Percentiles rank a stretch among this genome's conserved stretches.
Conservation (phyloP, 92 coral and sea anemone species). For the Nematostella vectensis region DNA sequence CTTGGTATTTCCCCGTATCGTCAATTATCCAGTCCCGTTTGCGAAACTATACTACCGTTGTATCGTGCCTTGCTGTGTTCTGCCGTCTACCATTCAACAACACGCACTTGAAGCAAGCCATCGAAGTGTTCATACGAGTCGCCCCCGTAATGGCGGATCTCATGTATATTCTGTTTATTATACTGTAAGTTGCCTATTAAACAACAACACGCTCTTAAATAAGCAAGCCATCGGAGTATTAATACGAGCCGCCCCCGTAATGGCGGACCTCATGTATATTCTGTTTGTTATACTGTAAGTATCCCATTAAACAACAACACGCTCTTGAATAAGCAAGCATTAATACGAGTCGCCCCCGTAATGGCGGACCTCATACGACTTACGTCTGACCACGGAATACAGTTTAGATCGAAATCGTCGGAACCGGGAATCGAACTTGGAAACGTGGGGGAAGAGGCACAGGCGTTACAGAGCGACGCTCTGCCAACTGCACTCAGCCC, state of each 20-base stretch:
- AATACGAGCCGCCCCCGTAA: conserved; percentile 60
- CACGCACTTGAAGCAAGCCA: conserved; percentile 65
- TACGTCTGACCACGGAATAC: no score
- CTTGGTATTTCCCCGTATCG: conserved; percentile 56
- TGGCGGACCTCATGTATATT: conserved; percentile 69
- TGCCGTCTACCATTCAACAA: conserved; percentile 78
- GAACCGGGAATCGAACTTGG: no score
- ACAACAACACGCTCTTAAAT: conserved; percentile 53
- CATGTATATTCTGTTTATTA: conserved; percentile 62
- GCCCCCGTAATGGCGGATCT: conserved; percentile 82
- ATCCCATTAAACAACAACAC: conserved; percentile 64
- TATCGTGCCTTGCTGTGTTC: conserved; percentile 79
- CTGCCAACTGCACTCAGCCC: no score
- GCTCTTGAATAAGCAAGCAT: conserved; percentile 62
- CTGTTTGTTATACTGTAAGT: conserved; percentile 73
- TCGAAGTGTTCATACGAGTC: conserved; percentile 55
- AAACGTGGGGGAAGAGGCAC: no score
- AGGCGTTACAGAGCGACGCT: no score
- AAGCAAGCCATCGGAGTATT: conserved; percentile 74
- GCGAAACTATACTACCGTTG: conserved; percentile 48
- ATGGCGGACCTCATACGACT: conserved; percentile 73
- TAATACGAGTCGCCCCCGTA: conserved; percentile 61
- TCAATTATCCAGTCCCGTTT: conserved; percentile 34
- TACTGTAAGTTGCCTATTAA: conserved; percentile 63
- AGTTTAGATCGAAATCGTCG: no score